Evolutionary conservation across 2,113 vertebrate genomes (phyloP).

Genomic region (Eulacestoma nigropectus): DNA sequence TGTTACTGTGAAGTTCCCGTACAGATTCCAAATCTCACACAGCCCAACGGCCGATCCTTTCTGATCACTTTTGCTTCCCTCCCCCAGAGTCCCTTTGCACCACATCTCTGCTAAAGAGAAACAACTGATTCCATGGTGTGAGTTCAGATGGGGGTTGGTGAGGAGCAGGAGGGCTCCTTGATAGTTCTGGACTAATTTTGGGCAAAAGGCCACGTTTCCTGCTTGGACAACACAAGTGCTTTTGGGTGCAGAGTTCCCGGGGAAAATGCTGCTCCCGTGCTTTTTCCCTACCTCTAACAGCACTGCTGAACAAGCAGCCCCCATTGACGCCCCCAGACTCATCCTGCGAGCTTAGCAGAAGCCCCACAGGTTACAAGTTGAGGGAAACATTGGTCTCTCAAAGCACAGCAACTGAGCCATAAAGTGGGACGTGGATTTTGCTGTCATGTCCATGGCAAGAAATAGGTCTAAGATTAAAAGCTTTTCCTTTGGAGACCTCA

Average conservation of each 20-base stretch:
- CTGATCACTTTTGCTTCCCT: background rate
- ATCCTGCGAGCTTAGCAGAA: background rate
- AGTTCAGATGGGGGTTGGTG: background rate
- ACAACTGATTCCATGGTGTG: background rate
- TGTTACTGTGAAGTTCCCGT: background rate
- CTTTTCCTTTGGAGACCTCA: background rate
- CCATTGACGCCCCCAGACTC: accelerated
- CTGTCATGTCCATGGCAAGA: background rate
- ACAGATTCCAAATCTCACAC: background rate
- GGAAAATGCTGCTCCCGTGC: background rate
- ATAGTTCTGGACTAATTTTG: background rate
- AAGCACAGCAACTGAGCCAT: background rate
- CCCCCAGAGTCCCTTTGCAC: background rate
- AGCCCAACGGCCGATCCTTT: background rate
- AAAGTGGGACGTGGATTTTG: background rate
- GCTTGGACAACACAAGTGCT: accelerated
- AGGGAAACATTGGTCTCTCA: background rate
- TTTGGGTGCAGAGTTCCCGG: background rate
- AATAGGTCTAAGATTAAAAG: background rate
- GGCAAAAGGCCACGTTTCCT: background rate
- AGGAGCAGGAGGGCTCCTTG: background rate
- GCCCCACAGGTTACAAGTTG: background rate
- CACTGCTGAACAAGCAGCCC: background rate
- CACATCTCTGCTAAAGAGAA: background rate
- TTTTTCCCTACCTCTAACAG: background rate